Conservation (phyloP, 53 echinoderm and acorn worm genomes). For the Patiria pectinifera region DNA sequence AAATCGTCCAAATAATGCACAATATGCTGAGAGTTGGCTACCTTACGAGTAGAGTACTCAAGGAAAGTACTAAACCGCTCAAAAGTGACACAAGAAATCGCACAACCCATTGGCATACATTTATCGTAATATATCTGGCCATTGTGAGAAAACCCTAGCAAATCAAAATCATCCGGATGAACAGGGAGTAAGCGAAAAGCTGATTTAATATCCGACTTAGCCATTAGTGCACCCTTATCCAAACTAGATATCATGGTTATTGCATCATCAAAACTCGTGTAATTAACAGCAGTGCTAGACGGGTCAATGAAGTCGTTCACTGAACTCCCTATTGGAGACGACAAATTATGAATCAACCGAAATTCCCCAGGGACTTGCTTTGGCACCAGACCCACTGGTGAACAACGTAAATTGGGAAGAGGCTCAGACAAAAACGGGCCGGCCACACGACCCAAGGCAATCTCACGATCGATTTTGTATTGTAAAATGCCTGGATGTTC, state of each 20-base stretch:
- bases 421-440: conserved; percentile 22
- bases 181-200: conserved; percentile 41
- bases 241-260: background rate
- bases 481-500: background rate
- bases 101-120: conserved; percentile 40
- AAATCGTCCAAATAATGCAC: conserved; percentile 48
- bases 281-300: background rate
- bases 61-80: background rate
- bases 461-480: background rate
- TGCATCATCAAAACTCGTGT: conserved; percentile 46
- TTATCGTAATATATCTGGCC: conserved; percentile 20
- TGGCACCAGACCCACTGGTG: conserved; percentile 30
- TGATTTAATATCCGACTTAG: conserved; percentile 13
- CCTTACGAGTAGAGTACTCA: too few species aligned
- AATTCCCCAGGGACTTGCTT: conserved; percentile 33
- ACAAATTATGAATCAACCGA: conserved; percentile 29
- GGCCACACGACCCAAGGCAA: conserved; percentile 3
- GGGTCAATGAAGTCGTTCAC: conserved; percentile 45
- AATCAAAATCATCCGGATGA: conserved; percentile 33
- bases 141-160: conserved; percentile 12
- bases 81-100: conserved; percentile 14
- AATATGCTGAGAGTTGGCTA: background rate
- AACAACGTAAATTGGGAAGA: conserved; percentile 42
- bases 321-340: conserved; percentile 10
- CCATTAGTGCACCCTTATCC: background rate